Evolutionary conservation across 2,113 vertebrate species (phyloP).

Genomic region (Lampris megalopsis): DNA sequence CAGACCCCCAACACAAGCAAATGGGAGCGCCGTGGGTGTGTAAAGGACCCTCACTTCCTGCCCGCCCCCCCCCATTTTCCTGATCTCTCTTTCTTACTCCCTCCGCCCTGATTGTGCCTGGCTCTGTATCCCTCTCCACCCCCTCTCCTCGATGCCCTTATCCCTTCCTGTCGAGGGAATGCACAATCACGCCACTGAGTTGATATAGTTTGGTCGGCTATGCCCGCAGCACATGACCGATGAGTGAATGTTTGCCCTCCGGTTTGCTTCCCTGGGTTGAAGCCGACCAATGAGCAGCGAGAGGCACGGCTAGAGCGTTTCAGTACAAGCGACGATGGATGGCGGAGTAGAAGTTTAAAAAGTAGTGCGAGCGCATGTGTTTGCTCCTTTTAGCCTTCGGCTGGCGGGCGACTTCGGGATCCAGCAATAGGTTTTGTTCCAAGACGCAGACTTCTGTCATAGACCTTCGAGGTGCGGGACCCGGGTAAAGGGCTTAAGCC

Average conservation of each 20-base stretch:
- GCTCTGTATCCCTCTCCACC: conserved; percentile 32
- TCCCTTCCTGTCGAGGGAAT: conserved; percentile 42
- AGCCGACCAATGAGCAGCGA: conserved; percentile 4
- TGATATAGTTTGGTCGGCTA: conserved; percentile 7
- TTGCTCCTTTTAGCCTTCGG: conserved; percentile 38
- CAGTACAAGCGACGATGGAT: neutral
- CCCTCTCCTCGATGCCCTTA: neutral
- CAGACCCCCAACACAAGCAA: conserved; percentile 53
- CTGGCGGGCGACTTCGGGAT: conserved; percentile 28
- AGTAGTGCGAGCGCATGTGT: conserved; percentile 45
- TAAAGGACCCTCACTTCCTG: conserved; percentile 30
- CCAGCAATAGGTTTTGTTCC: conserved; percentile 58
- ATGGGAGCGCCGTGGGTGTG: conserved; percentile 78
- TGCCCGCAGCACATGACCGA: conserved; percentile 12
- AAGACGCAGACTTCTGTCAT: conserved; percentile 19
- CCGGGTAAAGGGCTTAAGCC: conserved; percentile 59
- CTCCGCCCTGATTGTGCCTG: conserved; percentile 61
- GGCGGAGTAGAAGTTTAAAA: neutral
- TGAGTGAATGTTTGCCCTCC: conserved; percentile 44
- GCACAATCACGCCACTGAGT: conserved; percentile 47
- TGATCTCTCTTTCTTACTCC: neutral
- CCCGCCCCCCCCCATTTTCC: neutral
- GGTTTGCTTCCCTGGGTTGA: neutral
- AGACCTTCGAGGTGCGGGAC: conserved; percentile 28
- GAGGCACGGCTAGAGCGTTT: conserved; percentile 15